Percentiles rank a stretch among this genome's conserved stretches.
Conservation (phyloP, 2,113 vertebrate genomes). For the Apodemus sylvaticus region DNA sequence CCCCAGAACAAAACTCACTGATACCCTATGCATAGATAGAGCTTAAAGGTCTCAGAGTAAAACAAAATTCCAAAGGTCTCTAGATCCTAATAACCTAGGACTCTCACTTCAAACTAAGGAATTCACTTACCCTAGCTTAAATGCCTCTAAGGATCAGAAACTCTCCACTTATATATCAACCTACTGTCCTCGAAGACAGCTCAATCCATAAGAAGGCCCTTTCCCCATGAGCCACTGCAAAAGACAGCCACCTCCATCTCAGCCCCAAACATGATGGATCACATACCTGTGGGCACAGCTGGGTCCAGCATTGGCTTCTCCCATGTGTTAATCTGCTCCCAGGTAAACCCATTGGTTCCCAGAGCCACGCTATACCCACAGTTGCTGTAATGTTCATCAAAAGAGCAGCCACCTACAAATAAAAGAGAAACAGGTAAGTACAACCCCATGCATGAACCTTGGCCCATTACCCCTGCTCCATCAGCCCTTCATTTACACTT, state of each 20-base stretch:
- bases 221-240: not conserved
- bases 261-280: not conserved
- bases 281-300: conserved; percentile 93
- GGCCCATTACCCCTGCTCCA: conserved; percentile 81
- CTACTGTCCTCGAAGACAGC: not conserved
- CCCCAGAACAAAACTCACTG: not conserved
- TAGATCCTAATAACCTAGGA: not conserved
- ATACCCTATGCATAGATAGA: not conserved
- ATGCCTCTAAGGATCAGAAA: not conserved
- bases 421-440: conserved; percentile 74
- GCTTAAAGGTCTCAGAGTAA: not conserved
- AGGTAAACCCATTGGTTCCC: conserved; percentile 97
- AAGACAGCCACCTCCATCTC: not conserved
- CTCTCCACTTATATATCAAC: not conserved
- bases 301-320: conserved; percentile 95
- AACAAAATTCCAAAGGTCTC: not conserved
- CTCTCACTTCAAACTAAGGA: not conserved
- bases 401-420: conserved; percentile 93
- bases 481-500: conserved; percentile 76
- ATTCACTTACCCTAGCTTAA: not conserved
- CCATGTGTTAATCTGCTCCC: conserved; percentile 99
- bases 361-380: conserved; percentile 97
- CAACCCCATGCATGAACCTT: conserved; percentile 61
- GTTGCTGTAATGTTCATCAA: conserved; percentile 95
- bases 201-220: not conserved